Evolutionary conservation across 2,797 vertebrate species (phyloP).

Genomic region (Mionectes olivaceus): DNA sequence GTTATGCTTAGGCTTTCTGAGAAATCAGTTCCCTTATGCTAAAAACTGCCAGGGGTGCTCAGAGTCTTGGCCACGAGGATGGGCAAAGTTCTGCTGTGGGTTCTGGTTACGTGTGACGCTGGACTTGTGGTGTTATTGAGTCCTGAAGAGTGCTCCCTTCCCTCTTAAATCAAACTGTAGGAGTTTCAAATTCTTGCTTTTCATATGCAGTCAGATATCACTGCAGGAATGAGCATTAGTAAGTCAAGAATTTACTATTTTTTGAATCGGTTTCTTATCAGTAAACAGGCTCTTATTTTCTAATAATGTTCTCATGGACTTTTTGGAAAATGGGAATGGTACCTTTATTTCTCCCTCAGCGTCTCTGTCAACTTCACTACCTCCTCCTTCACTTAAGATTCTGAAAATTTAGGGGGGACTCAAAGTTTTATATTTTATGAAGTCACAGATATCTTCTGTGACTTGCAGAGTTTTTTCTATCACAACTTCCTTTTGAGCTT

Average conservation of each 20-base stretch:
- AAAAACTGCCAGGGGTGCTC: background rate
- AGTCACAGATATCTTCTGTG: background rate
- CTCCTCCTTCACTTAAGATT: background rate
- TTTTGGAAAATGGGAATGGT: background rate
- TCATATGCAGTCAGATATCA: background rate
- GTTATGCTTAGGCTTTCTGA: background rate
- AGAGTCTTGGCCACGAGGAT: background rate
- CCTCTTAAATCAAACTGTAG: background rate
- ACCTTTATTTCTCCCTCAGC: background rate
- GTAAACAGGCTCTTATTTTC: background rate
- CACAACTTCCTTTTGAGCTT: background rate
- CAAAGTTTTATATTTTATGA: background rate
- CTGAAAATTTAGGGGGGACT: background rate
- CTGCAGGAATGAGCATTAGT: background rate
- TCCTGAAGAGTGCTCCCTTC: background rate
- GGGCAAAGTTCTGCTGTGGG: background rate
- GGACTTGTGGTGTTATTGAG: background rate
- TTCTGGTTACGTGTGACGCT: background rate
- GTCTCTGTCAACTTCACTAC: background rate
- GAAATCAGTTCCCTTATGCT: background rate
- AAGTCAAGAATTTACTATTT: background rate
- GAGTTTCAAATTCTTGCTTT: background rate
- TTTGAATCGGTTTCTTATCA: background rate
- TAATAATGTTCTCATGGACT: background rate
- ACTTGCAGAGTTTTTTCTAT: background rate